These are phyloP conservation scores for Kuschelorhynchus macadamiae DNA, from an alignment of 2,888 invertebrate genomes.

Conservation along the genomic window DNA sequence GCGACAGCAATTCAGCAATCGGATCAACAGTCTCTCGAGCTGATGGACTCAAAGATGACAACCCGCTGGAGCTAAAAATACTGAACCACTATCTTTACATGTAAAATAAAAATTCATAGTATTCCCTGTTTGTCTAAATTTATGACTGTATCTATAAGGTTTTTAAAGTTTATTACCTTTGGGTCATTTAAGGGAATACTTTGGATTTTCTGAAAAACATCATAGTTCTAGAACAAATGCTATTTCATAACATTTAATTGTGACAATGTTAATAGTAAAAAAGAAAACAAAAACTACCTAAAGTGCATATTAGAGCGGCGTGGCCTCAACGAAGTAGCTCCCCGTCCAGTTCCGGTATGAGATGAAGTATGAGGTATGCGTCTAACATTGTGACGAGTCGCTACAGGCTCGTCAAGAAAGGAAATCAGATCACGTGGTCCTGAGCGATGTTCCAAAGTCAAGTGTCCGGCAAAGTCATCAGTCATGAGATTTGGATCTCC, in stretches of 20 bases:
- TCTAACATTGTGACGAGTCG: constrained; percentile 69
- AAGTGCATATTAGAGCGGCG: constrained; percentile 96
- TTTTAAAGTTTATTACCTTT: background rate
- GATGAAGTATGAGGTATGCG: constrained; percentile 66
- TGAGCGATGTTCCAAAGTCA: constrained; percentile 91
- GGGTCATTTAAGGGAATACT: too few species aligned
- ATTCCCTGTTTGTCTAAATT: constrained; percentile 5
- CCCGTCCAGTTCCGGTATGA: constrained; percentile 60
- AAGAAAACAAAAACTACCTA: constrained; percentile 74
- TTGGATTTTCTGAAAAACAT: too few species aligned
- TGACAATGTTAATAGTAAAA: too few species aligned
- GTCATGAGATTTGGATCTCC: constrained; percentile 98
- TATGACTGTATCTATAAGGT: background rate
- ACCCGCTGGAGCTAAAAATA: constrained; percentile 80
- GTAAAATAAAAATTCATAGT: constrained; percentile 25
- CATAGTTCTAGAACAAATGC: too few species aligned
- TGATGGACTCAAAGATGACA: constrained; percentile 89
- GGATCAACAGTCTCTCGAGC: constrained; percentile 96
- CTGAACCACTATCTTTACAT: constrained; percentile 59
- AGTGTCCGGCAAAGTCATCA: constrained; percentile 97
- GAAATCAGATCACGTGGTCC: constrained; percentile 90
- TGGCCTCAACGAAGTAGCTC: constrained; percentile 72
- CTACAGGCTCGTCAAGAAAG: constrained; percentile 92
- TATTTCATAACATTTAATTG: too few species aligned
- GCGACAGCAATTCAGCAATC: constrained; percentile 95